Percentiles rank a stretch among this genome's conserved stretches.
phyloP scores from a whole-genome alignment of 2,888 invertebrate species.

The Phragmatobia fuliginosa region DNA sequence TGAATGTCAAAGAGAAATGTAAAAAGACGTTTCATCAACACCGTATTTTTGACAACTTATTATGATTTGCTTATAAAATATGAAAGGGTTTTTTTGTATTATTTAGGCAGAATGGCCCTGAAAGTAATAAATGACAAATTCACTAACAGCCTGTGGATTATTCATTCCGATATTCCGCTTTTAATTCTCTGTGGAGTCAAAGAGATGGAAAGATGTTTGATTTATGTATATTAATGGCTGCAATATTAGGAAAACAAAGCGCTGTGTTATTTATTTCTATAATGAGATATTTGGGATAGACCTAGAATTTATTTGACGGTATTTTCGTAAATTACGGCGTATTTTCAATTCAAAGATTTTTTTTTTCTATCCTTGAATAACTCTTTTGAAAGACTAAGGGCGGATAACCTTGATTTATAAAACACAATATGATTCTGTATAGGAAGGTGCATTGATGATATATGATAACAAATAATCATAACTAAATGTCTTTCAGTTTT shows the following conservation, averaged over 20 bases:
- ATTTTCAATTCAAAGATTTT: too few relatives aligned
- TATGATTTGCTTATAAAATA: constrained; percentile 41
- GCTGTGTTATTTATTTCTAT: constrained; percentile 18
- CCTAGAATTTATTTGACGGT: neutral
- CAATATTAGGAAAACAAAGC: constrained; percentile 35
- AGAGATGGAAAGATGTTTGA: constrained; percentile 29
- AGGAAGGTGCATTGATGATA: neutral
- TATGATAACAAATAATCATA: neutral
- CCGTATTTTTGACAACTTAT: constrained; percentile 36
- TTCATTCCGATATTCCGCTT: constrained; percentile 46
- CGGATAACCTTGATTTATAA: neutral
- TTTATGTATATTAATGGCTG: constrained; percentile 43
- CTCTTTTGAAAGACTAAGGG: neutral
- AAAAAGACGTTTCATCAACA: constrained; percentile 25
- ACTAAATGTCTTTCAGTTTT: neutral
- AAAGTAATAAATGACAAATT: constrained; percentile 26
- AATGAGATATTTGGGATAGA: neutral
- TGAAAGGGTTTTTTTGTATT: constrained; percentile 35
- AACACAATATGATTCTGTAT: neutral
- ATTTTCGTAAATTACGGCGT: neutral
- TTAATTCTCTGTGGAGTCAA: constrained; percentile 28
- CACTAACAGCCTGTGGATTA: constrained; percentile 29
- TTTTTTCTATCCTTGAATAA: too few relatives aligned
- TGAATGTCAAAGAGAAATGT: neutral
- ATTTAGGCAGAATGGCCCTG: constrained; percentile 25